phyloP scores from a whole-genome alignment of 2,888 invertebrate genomes.

The Philhelius pedissequus region DNA sequence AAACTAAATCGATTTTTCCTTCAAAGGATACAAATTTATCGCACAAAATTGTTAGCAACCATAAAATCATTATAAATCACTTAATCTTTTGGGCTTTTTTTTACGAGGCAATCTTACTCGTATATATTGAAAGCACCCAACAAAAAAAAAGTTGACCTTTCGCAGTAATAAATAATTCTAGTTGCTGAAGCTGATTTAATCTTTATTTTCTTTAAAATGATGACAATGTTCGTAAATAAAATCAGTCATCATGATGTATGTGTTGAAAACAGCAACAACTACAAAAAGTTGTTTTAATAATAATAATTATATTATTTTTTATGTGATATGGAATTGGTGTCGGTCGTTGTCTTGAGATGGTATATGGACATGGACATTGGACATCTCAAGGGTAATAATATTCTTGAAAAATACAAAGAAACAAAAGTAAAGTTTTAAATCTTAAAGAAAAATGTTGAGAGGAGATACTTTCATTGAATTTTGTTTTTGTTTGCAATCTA shows the following conservation, averaged over 20 bases:
- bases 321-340: conserved; percentile 46
- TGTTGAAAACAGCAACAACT: neutral
- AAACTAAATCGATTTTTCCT: conserved; percentile 4
- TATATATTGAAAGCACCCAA: conserved; percentile 13
- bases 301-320: neutral
- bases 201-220: conserved; percentile 26
- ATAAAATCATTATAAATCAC: conserved; percentile 50
- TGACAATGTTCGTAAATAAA: conserved; percentile 48
- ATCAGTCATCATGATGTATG: conserved; percentile 23
- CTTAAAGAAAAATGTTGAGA: neutral
- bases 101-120: neutral
- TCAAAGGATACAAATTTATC: conserved; percentile 9
- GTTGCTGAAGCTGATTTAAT: conserved; percentile 36
- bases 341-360: conserved; percentile 17
- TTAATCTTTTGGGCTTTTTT: conserved; percentile 11
- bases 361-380: conserved; percentile 7
- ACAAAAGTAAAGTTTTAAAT: conserved; percentile 13
- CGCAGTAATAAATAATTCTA: conserved; percentile 40
- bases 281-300: conserved; percentile 21
- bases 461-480: neutral
- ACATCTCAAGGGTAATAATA: conserved; percentile 57
- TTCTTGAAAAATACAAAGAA: neutral
- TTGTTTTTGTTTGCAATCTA: neutral
- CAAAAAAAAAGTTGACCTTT: conserved; percentile 40
- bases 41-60: neutral